Conservation (phyloP, 92 coral and sea anemone species). For the Parazoanthus darwini region DNA sequence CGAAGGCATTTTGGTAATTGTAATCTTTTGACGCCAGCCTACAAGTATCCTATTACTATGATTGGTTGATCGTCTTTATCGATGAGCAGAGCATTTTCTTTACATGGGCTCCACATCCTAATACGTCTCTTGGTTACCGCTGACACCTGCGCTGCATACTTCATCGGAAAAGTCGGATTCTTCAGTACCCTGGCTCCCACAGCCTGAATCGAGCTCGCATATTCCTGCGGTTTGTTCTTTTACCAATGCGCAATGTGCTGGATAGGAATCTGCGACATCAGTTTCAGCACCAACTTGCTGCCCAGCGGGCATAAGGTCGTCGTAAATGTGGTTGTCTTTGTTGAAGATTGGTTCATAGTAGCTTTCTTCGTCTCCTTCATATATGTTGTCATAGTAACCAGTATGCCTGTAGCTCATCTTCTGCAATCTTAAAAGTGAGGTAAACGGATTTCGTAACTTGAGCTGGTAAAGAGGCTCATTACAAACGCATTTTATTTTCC, state of each 20-base stretch:
- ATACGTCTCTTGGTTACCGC: not conserved
- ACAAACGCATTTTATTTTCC: too few species aligned
- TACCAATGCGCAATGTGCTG: not conserved
- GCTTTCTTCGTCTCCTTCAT: not conserved
- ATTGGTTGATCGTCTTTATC: too few species aligned
- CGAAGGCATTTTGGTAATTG: too few species aligned
- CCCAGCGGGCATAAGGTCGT: not conserved
- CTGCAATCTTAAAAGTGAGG: not conserved
- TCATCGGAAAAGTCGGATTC: not conserved
- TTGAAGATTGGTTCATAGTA: not conserved
- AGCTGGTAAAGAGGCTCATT: not conserved
- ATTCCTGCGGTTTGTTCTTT: too few species aligned
- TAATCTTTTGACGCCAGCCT: too few species aligned
- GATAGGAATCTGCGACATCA: not conserved
- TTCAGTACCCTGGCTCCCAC: not conserved
- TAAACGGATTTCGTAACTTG: not conserved
- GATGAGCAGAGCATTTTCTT: not conserved
- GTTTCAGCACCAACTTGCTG: not conserved
- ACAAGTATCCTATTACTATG: too few species aligned
- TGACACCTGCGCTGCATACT: not conserved
- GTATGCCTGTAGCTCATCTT: not conserved
- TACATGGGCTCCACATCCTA: not conserved
- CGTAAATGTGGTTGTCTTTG: not conserved
- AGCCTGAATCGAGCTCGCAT: not conserved
- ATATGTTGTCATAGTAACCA: not conserved